Evolutionary conservation across 2,888 invertebrate genomes (phyloP), one percentile per base, ranked within the genome.

Genomic region (Platynereis dumerilii): DNA sequence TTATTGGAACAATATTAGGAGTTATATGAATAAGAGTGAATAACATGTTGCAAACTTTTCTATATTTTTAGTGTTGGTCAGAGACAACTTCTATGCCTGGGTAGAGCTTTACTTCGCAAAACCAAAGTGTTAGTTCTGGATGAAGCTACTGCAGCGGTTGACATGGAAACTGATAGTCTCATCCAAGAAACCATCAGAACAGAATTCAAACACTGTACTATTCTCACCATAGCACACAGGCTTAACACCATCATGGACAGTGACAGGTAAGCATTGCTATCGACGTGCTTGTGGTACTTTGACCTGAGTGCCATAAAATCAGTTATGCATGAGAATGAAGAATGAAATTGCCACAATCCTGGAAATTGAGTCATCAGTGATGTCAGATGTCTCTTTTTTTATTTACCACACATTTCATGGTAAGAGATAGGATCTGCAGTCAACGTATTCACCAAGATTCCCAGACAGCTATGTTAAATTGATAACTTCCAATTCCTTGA

Each of bases 231-330:
- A 24, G 60, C 60, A 15, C 60, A 60, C 60, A 26, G 60, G 3
- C 48, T 95, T 68, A 94, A 94, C 84, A 95, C 95, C 27, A 94
- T 95, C 75, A 88, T 94, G 89, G 73, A 73, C 59, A 65, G 66
- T 59, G 72, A 73, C 52, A 60, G 60, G 60, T 60, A 52, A 5
- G 52, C 5, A 17, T 17, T 22, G 3, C n/a, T n/a, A n/a, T n/a
- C n/a, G n/a, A n/a, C n/a, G n/a, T n/a, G n/a, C 12, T 42, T 15
- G 44, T 15, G 12, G 12, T 42, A 42, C 12, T 12, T 15, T 12
- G 44, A 12, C 12, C 44, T 12, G 44, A 12, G 12, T 15, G 44
- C 17, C n/a, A n/a, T n/a, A n/a, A n/a, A n/a, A n/a, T n/a, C n/a
- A n/a, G n/a, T n/a, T n/a, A n/a, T n/a, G n/a, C n/a, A n/a, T n/a